Evolutionary conservation across 2,888 invertebrate genomes (phyloP).

Genomic region (Sarcophaga subvicina): DNA sequence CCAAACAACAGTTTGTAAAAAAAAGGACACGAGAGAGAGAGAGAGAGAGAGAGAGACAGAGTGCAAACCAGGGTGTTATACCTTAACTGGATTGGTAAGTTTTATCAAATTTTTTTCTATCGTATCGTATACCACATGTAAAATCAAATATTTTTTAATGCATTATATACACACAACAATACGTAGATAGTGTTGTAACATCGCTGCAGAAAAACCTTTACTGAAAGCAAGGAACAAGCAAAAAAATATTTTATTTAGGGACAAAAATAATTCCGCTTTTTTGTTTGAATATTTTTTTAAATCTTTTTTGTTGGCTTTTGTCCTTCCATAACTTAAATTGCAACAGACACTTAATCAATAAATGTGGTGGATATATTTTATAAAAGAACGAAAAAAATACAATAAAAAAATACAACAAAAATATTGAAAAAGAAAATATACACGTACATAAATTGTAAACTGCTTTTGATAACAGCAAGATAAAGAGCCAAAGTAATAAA

Average conservation of each 20-base stretch:
- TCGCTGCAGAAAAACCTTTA: background rate
- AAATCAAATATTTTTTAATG: conserved; percentile 25
- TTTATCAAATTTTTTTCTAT: conserved; percentile 26
- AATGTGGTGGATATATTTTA: conserved; percentile 73
- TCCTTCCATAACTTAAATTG: background rate
- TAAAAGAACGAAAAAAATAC: conserved; percentile 70
- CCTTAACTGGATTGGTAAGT: conserved; percentile 55
- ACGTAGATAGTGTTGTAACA: background rate
- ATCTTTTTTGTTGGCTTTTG: background rate
- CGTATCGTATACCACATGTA: background rate
- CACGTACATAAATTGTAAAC: background rate
- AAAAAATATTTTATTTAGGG: background rate
- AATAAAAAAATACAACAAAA: conserved; percentile 57
- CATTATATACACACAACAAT: conserved; percentile 20
- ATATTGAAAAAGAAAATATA: background rate
- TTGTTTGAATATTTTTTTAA: background rate
- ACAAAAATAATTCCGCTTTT: background rate
- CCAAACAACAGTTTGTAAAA: conserved; percentile 31
- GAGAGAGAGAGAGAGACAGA: background rate
- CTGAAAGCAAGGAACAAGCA: background rate
- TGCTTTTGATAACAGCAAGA: conserved; percentile 32
- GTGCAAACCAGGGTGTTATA: conserved; percentile 58
- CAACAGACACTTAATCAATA: conserved; percentile 76
- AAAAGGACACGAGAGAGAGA: conserved; percentile 1
- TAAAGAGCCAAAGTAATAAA: conserved; percentile 70